Evolutionary conservation across 2,888 invertebrate genomes (phyloP).

Genomic region (Pristionchus arcanus): DNA sequence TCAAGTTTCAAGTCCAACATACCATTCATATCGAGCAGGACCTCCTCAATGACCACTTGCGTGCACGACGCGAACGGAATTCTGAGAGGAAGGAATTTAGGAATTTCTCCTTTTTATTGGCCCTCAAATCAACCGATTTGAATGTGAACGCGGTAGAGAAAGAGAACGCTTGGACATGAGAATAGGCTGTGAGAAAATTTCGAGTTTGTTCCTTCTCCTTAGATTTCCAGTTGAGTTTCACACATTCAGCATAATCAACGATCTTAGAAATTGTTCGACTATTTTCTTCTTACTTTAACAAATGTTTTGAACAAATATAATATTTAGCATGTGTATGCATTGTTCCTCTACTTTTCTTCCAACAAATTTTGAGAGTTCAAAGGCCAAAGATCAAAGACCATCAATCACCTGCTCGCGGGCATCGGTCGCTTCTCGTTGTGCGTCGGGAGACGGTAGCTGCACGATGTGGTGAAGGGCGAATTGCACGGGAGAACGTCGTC

Average conservation of each 20-base stretch:
- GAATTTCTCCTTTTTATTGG: no score
- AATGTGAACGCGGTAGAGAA: no score
- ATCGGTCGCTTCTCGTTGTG: slow-evolving; percentile 51
- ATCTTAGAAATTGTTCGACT: no score
- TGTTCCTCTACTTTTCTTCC: no score
- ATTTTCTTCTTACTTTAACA: no score
- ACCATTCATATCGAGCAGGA: slow-evolving; percentile 57
- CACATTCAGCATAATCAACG: background rate
- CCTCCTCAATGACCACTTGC: slow-evolving; percentile 65
- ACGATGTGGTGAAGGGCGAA: slow-evolving; percentile 60
- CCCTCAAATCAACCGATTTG: no score
- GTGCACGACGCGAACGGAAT: slow-evolving; percentile 60
- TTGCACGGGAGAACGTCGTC: slow-evolving; percentile 51
- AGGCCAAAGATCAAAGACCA: background rate
- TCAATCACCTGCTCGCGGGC: background rate
- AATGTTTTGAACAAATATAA: no score
- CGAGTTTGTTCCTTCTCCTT: no score
- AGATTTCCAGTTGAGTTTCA: background rate
- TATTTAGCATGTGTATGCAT: no score
- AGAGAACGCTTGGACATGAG: no score
- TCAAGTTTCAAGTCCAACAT: no score
- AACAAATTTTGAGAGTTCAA: background rate
- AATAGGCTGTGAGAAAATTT: no score
- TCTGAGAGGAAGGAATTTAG: background rate
- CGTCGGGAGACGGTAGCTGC: slow-evolving; percentile 61